Base-by-base conservation (phyloP, 2,797 vertebrate species). In the Thalassophryne amazonica region DNA sequence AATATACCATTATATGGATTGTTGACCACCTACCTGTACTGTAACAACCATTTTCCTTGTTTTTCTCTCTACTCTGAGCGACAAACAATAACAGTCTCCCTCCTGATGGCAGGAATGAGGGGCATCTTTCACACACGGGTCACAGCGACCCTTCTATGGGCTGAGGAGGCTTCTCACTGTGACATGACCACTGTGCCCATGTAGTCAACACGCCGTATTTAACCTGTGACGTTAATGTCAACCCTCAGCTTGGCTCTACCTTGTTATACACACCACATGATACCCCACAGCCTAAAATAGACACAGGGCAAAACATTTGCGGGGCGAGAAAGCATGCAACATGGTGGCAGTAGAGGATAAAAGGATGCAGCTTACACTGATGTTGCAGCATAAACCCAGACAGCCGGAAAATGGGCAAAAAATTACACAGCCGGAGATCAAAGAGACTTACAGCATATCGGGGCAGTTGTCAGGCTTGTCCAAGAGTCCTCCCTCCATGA, bases 401-500 rank as follows among this genome's bases (percentile, higher is more conserved):
- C 19, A 32, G 4, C 7, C 25, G 34, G 5, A 5, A 32, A 34
- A 18, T 7, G 7, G 11, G 6, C n/a, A 16, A 25, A 16, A 25
- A 24, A 7, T 13, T 6, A 36, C 7, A 12, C n/a, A 13, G 28
- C 13, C 45, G 27, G 4, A 28, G 29, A 18, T 43, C 2, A 11
- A 28, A 25, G 29, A 36, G 15, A 89, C 93, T 89, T 60, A 99
- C 97, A 99, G 89, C 96, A 98, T 98, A 84, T 99, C 97, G 0
- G 96, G 95, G 64, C 97, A 99, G 69, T 97, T 97, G 86, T 98
- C 95, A 0, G 97, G 95, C 75, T 98, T 97, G 56, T 99, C 97
- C 89, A 99, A 85, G 57, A 99, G 93, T 30, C 95, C 96, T 5
- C 97, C 97, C 49, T 99, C 97, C 97, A 99, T 99, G 79, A 99